These are phyloP conservation scores for Agapornis roseicollis DNA, from an alignment of 2,113 vertebrate genomes.

Conservation along the genomic window DNA sequence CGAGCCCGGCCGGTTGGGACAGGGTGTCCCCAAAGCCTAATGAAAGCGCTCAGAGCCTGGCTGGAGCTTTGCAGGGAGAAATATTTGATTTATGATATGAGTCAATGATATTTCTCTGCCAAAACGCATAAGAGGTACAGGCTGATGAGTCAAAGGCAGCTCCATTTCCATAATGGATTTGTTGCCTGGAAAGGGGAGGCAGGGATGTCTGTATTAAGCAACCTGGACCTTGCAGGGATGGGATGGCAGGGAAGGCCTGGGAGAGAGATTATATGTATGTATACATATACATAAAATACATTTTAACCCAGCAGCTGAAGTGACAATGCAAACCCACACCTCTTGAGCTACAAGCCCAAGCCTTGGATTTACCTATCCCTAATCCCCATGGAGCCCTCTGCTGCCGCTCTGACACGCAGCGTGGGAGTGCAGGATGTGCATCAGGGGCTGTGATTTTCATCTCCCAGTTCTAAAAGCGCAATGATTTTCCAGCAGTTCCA, in stretches of 20 bases:
- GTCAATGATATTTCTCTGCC: constrained; percentile 43
- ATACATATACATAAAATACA: rapidly evolving
- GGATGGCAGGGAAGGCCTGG: neutral
- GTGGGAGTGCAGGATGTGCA: rapidly evolving
- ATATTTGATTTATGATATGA: constrained; percentile 35
- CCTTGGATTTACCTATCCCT: neutral
- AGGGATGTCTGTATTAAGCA: neutral
- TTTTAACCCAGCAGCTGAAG: neutral
- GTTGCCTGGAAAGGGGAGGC: neutral
- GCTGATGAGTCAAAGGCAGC: constrained; percentile 51
- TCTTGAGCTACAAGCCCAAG: neutral
- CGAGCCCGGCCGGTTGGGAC: neutral
- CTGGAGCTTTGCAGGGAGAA: neutral
- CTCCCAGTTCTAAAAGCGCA: neutral
- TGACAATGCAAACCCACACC: neutral
- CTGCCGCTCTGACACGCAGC: neutral
- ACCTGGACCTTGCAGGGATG: rapidly evolving
- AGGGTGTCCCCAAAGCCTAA: constrained; percentile 37
- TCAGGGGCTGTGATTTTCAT: neutral
- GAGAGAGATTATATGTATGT: rapidly evolving
- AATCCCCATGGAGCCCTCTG: rapidly evolving
- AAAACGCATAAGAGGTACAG: constrained; percentile 1
- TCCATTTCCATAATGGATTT: neutral
- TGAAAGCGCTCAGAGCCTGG: neutral
- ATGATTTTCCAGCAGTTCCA: neutral